A percentile compares a stretch with the other conserved stretches of the same genome.
Evolutionary conservation across 1,140 invertebrate species (phyloP).

Genomic region (Brachionus calyciflorus): DNA sequence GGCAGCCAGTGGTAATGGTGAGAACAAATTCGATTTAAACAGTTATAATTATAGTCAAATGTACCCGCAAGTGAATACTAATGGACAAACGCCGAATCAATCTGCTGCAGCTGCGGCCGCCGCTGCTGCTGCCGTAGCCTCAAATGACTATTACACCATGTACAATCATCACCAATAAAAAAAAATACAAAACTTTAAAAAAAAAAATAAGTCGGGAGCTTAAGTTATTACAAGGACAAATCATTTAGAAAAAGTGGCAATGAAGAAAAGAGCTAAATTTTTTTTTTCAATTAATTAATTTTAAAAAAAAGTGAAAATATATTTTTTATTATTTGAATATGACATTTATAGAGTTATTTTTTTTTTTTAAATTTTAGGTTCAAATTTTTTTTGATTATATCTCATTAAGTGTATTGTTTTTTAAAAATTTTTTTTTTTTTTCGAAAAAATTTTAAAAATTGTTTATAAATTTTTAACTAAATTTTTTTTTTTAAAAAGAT

Average conservation of each 20-base stretch:
- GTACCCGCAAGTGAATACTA: constrained; percentile 14
- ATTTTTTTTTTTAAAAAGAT: neutral
- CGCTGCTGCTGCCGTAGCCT: neutral
- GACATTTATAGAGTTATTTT: neutral
- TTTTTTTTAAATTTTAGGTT: neutral
- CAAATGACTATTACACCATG: constrained; percentile 44
- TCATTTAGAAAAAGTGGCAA: neutral
- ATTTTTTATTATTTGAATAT: constrained; percentile 7
- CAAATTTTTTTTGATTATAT: constrained; percentile 13
- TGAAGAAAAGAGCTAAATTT: too few species aligned
- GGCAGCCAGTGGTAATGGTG: neutral
- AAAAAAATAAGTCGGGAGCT: neutral
- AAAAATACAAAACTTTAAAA: too few species aligned
- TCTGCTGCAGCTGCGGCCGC: neutral
- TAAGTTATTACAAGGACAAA: constrained; percentile 14
- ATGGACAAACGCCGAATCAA: neutral
- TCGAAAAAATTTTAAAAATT: constrained; percentile 2
- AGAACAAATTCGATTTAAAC: constrained; percentile 47
- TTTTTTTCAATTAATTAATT: neutral
- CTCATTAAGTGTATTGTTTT: constrained; percentile 34
- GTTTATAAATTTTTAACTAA: constrained; percentile 29
- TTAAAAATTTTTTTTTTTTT: constrained; percentile 16
- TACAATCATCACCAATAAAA: constrained; percentile 45
- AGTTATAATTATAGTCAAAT: constrained; percentile 47
- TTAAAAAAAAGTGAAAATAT: constrained; percentile 23